These are phyloP conservation scores for Carterocephalus palaemon DNA, from an alignment of 2,888 invertebrate species.

Conservation along the genomic window DNA sequence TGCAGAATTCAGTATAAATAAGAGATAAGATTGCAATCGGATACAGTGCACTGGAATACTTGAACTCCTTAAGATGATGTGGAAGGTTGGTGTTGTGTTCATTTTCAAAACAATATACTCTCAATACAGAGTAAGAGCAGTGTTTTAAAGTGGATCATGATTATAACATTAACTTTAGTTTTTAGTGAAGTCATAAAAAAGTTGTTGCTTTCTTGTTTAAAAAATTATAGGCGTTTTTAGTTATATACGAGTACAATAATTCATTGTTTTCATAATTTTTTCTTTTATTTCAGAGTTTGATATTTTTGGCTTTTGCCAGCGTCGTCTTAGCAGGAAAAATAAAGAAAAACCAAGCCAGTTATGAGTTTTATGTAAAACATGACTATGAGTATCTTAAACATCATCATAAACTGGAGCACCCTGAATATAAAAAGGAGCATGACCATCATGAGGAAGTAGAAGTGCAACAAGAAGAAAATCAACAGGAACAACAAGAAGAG, in stretches of 20 bases:
- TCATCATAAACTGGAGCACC: background rate
- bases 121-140: too few relatives aligned
- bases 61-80: slow-evolving; percentile 18
- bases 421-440: background rate
- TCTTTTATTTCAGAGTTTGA: slow-evolving; percentile 13
- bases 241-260: background rate
- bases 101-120: too few relatives aligned
- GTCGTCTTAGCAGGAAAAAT: slow-evolving; percentile 13
- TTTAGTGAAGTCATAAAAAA: too few relatives aligned
- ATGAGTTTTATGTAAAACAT: slow-evolving; percentile 18
- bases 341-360: slow-evolving; percentile 4
- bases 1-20: slow-evolving; percentile 40
- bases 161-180: too few relatives aligned
- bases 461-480: background rate
- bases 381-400: slow-evolving; percentile 14
- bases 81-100: too few relatives aligned
- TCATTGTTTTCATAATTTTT: background rate
- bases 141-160: too few relatives aligned
- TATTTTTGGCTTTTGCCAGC: slow-evolving; percentile 11
- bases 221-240: too few relatives aligned
- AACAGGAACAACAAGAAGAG: slow-evolving; percentile 4
- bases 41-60: slow-evolving; percentile 14
- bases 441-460: slow-evolving; percentile 1
- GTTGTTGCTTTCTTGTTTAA: too few relatives aligned
- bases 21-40: slow-evolving; percentile 17